phyloP scores from a whole-genome alignment of 2,113 vertebrate species.

The Cavia porcellus region DNA sequence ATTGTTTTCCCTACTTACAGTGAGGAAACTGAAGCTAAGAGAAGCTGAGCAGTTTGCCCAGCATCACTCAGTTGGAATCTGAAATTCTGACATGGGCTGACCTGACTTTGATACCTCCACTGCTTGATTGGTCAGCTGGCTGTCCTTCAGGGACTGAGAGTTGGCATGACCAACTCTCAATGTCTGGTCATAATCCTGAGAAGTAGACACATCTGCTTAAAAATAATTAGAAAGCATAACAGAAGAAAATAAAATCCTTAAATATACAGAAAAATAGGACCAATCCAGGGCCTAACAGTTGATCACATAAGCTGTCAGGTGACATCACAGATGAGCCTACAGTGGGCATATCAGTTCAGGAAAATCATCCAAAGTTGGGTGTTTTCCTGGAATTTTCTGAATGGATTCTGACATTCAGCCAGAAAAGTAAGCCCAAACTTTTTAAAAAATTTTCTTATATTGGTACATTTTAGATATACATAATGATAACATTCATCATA shows the following conservation, averaged over 20 bases:
- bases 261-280: background rate
- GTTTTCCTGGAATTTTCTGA: background rate
- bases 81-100: no score
- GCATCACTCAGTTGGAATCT: no score
- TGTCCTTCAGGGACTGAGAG: background rate
- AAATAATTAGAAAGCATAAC: background rate
- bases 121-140: accelerated
- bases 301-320: accelerated
- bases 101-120: no score
- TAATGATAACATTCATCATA: background rate
- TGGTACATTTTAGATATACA: background rate
- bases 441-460: background rate
- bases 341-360: accelerated
- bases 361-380: background rate
- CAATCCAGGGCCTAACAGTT: background rate
- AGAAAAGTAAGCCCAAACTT: background rate
- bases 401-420: background rate
- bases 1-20: background rate
- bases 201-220: background rate
- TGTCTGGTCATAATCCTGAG: background rate
- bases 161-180: no score
- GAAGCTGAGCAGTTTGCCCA: accelerated
- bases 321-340: accelerated
- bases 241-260: background rate
- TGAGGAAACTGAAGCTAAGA: background rate